These are phyloP conservation scores for Thera britannica DNA, from an alignment of 2,888 invertebrate species.

Conservation along the genomic window DNA sequence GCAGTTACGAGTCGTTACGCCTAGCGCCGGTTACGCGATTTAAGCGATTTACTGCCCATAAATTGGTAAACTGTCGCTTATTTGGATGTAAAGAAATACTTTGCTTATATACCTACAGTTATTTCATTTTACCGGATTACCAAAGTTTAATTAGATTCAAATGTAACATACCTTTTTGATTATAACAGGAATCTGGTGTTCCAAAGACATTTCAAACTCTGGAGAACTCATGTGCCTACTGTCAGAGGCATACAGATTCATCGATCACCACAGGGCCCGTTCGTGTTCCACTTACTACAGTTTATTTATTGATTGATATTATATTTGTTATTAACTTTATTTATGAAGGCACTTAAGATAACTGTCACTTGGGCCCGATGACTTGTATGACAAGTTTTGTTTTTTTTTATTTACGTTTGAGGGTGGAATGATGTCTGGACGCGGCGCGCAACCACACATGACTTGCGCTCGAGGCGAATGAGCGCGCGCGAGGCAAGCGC, in stretches of 20 bases:
- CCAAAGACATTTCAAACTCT: conserved; percentile 75
- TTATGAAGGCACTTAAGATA: conserved; percentile 64
- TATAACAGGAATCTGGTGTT: conserved; percentile 74
- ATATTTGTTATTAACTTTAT: conserved; percentile 49
- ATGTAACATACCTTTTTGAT: conserved; percentile 71
- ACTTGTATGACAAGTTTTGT: conserved; percentile 43
- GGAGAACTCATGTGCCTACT: conserved; percentile 66
- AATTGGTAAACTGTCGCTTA: conserved; percentile 20
- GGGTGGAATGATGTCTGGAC: conserved; percentile 53
- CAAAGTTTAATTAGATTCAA: background rate
- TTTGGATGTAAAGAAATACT: too few relatives aligned
- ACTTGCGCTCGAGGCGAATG: conserved; percentile 70
- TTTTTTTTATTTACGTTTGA: conserved; percentile 45
- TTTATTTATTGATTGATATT: conserved; percentile 57
- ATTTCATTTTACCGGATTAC: background rate
- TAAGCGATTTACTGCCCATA: conserved; percentile 28
- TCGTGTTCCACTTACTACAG: conserved; percentile 55
- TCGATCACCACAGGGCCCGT: conserved; percentile 54
- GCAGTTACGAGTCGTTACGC: conserved; percentile 37
- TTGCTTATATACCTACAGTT: too few relatives aligned
- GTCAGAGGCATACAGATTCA: conserved; percentile 55
- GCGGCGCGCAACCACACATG: conserved; percentile 65
- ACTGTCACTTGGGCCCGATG: conserved; percentile 62
- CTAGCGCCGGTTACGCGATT: conserved; percentile 27
- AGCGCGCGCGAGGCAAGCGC: conserved; percentile 51